Conservation (phyloP, 23 tunicate species). For the Oikopleura albicans region DNA sequence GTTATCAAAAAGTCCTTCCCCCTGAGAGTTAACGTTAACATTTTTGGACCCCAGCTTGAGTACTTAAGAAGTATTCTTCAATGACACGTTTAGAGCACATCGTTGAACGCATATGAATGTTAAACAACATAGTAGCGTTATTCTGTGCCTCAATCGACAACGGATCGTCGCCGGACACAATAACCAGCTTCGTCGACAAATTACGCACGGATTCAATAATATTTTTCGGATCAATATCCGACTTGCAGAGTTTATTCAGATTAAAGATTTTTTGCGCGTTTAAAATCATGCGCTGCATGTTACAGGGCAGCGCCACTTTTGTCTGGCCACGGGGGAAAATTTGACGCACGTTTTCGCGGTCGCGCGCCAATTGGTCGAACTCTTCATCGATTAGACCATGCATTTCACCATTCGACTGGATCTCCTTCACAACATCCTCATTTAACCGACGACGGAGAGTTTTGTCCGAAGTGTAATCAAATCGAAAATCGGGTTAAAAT, state of each 20-base stretch:
- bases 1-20: too few species aligned
- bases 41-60: too few species aligned
- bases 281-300: conserved; percentile 65
- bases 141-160: conserved; percentile 87
- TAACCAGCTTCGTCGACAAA: conserved; percentile 56
- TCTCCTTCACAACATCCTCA: conserved; percentile 63
- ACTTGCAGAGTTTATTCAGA: conserved; percentile 44
- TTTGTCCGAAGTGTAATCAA: conserved; percentile 65
- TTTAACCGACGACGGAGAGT: conserved; percentile 53
- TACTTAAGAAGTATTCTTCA: conserved; percentile 53
- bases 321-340: conserved; percentile 88
- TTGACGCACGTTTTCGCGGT: conserved; percentile 58
- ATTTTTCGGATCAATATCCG: conserved; percentile 55
- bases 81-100: conserved; percentile 81
- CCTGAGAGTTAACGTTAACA: too few species aligned
- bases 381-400: conserved; percentile 64
- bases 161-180: conserved; percentile 76
- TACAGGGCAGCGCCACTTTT: conserved; percentile 89
- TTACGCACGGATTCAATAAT: conserved; percentile 77
- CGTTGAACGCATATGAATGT: conserved; percentile 87
- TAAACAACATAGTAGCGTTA: conserved; percentile 89
- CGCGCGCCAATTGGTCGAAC: conserved; percentile 50
- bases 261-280: conserved; percentile 93
- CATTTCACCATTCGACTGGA: conserved; percentile 60
- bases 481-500: too few species aligned